A percentile compares a stretch with the other conserved stretches of the same genome.
These are phyloP conservation scores for Ischnura elegans DNA, from an alignment of 2,888 invertebrate genomes.

Conservation along the genomic window DNA sequence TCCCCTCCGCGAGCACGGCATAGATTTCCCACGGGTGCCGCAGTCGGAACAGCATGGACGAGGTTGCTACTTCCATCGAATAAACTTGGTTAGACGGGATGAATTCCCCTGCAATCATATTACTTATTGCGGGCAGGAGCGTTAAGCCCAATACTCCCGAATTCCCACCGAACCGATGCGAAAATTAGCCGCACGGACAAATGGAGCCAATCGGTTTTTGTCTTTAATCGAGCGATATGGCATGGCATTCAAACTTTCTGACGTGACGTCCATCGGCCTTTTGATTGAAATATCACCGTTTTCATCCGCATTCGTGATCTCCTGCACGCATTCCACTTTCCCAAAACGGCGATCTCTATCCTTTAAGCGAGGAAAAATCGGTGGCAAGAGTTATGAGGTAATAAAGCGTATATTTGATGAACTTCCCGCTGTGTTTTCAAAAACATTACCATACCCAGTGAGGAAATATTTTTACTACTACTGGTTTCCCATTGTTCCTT, in stretches of 20 bases:
- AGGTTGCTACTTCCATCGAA: neutral
- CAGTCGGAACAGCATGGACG: neutral
- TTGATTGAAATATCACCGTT: neutral
- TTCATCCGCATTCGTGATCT: neutral
- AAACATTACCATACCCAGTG: too few relatives aligned
- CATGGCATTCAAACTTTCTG: conserved; percentile 20
- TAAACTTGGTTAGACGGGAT: conserved; percentile 5
- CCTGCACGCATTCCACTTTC: neutral
- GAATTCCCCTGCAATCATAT: neutral
- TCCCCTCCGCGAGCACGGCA: neutral
- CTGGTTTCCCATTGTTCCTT: too few relatives aligned
- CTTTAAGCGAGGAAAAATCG: too few relatives aligned
- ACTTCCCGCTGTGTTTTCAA: too few relatives aligned
- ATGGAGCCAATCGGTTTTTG: conserved; percentile 1
- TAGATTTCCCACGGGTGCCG: conserved; percentile 7
- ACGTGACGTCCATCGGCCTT: neutral
- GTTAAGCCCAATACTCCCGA: neutral
- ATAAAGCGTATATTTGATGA: too few relatives aligned
- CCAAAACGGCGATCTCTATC: too few relatives aligned
- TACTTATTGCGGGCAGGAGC: conserved; percentile 26
- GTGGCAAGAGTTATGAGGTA: too few relatives aligned
- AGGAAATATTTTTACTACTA: too few relatives aligned
- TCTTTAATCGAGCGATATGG: neutral
- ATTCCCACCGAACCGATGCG: neutral
- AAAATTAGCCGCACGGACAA: neutral